phyloP scores from a whole-genome alignment of 2,888 invertebrate species.

The Eudasyphora cyanicolor region DNA sequence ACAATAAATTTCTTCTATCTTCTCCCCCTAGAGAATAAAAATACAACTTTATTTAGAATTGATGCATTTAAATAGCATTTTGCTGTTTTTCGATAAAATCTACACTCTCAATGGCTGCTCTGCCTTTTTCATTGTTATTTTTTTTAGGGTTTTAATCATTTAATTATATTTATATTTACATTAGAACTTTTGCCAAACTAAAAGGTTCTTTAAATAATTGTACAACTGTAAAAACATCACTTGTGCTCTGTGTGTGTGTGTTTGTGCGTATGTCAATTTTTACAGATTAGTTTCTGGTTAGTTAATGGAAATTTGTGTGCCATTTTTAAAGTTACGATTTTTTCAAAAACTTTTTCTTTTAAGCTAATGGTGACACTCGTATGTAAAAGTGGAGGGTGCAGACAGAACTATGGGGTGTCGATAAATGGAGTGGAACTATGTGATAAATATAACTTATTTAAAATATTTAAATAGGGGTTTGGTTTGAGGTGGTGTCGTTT shows the following conservation, averaged over 20 bases:
- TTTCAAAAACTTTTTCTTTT: background rate
- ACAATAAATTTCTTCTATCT: no score
- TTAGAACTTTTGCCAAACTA: slow-evolving; percentile 31
- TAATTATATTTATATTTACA: slow-evolving; percentile 54
- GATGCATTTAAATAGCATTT: slow-evolving; percentile 1
- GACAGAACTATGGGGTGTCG: no score
- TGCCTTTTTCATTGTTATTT: background rate
- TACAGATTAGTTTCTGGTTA: background rate
- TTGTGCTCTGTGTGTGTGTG: no score
- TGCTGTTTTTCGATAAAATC: background rate
- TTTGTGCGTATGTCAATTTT: background rate
- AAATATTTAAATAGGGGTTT: no score
- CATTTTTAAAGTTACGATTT: slow-evolving; percentile 32
- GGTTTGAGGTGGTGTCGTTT: no score
- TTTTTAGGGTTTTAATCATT: slow-evolving; percentile 24
- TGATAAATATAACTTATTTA: no score
- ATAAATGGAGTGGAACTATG: no score
- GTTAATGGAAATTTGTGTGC: slow-evolving; percentile 48
- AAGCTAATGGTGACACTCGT: no score
- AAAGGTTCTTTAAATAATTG: slow-evolving; percentile 40
- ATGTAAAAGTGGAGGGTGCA: no score
- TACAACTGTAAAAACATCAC: slow-evolving; percentile 48
- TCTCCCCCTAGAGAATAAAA: no score
- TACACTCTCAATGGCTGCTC: background rate
- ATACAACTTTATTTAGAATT: background rate